phyloP scores from a whole-genome alignment of 2,888 invertebrate species.

The Hybos culiciformis region DNA sequence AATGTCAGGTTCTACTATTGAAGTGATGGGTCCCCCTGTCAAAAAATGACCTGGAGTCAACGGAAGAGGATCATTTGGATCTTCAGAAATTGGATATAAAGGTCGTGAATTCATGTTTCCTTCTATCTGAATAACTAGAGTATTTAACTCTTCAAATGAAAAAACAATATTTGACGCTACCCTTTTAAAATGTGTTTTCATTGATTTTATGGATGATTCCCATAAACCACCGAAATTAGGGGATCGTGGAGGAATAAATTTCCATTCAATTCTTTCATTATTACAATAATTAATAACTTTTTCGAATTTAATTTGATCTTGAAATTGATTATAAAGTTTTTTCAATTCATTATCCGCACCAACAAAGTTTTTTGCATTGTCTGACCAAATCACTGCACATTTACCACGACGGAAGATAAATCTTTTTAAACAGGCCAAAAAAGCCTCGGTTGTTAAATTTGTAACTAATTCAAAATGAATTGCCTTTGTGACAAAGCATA shows the following conservation, averaged over 20 bases:
- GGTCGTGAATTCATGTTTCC: background rate
- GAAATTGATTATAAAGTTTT: too few species aligned
- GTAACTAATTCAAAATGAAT: background rate
- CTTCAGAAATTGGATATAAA: constrained; percentile 3
- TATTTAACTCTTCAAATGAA: constrained; percentile 7
- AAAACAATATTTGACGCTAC: background rate
- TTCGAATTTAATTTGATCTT: constrained; percentile 2
- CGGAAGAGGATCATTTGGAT: constrained; percentile 7
- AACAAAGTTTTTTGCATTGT: background rate
- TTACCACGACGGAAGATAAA: background rate
- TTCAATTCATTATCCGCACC: too few species aligned
- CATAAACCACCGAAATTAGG: constrained; percentile 14
- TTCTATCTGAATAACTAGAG: background rate
- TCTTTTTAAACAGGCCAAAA: background rate
- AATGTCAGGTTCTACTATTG: background rate
- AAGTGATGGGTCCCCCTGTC: constrained; percentile 7
- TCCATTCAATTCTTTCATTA: constrained; percentile 2
- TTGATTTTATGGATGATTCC: constrained; percentile 8
- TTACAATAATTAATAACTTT: constrained; percentile 9
- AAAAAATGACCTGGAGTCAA: constrained; percentile 10
- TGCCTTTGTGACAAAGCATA: background rate
- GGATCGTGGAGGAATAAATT: constrained; percentile 11
- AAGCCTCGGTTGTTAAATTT: background rate
- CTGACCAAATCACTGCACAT: background rate
- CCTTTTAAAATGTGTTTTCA: constrained; percentile 1